Evolutionary conservation across 1,140 invertebrate genomes (phyloP), one percentile per base, ranked within the genome.

Genomic region (Anastrepha obliqua): DNA sequence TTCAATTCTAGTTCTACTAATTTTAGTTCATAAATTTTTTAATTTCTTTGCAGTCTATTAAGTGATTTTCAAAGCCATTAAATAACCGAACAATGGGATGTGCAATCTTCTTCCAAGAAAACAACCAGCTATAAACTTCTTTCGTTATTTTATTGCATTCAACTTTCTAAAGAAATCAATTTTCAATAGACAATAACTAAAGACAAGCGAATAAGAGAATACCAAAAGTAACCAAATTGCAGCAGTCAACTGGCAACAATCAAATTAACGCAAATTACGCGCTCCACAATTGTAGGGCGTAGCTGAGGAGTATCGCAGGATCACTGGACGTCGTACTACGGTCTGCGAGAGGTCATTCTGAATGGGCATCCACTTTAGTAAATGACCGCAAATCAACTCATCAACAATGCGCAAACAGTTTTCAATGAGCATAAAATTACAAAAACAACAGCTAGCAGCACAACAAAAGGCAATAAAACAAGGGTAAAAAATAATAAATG

Each of bases 261-360:
- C 67, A 74, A 74, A 74, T 74, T 74, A 74, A 74, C 67, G 67
- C 67, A 74, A 74, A 74, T 74, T 74, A 74, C 67, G 39, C 67
- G 67, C 67, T 74, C 2, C 8, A 20, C 64, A 65, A 7, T 29
- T 20, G 20, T 15, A n/a, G 42, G 67, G 42, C 2, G 15, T 47
- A 1, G 15, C 3, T 13, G 67, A 47, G 15, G 13, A n/a, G 42
- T 2, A 15, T 5, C 9, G 67, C 29, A 44, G 67, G 67, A 70
- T 70, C 29, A 1, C 29, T 0, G 29, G 29, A 29, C 29, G 29
- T 29, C 29, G 67, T 29, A 15, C 67, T 11, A 44, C 17, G 42
- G 42, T 29, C 29, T 29, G 9, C 67, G 39, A 44, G 44, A 74
- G 67, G 67, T 74, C 67, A 74, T 74, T 74, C 44, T 8, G 42